Evolutionary conservation across 2,797 vertebrate genomes (phyloP), one percentile per base, ranked within the genome.

Genomic region (Sebastes matsubarae): DNA sequence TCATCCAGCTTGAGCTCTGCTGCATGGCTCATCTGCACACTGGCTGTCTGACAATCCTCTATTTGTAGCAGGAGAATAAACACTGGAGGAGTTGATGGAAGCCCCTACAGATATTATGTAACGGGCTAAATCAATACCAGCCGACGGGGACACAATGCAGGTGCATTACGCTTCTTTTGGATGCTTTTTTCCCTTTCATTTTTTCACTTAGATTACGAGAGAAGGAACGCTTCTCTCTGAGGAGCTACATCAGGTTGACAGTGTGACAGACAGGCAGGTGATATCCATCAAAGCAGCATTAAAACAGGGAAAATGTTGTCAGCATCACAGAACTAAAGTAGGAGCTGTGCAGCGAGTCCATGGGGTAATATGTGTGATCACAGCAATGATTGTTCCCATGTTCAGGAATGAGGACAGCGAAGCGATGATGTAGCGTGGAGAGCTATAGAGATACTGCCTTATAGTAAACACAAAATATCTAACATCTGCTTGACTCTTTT

Each of bases 401-500:
- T 70, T 71, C 13, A 57, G 46, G 25, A 75, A 38, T 10, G 29
- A 66, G 64, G 46, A 60, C 13, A 57, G 50, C 8, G 27, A 59
- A 54, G 65, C 6, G 11, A 59, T 27, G 66, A 68, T 46, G n/a
- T 3, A 34, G 24, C 3, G 22, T 38, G 59, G 54, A 73, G 14
- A 69, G 79, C 8, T 42, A 27, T 20, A 68, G 76, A 76, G 79
- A 63, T 8, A 11, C 71, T 10, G 22, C 60, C 61, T 81, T 70
- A 50, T 20, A 32, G 59, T 75, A 69, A 80, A 85, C 42, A 81
- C 22, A 25, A 34, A 68, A 64, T 24, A 61, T 72, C 54, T 12
- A 83, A 90, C 93, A 95, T 95, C 92, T 95, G 93, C 76, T 80
- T 61, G 79, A 79, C 54, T 90, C 73, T 73, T 68, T 78, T 58